phyloP scores from a whole-genome alignment of 1,140 invertebrate genomes.

The Pseudomyrmex gracilis region DNA sequence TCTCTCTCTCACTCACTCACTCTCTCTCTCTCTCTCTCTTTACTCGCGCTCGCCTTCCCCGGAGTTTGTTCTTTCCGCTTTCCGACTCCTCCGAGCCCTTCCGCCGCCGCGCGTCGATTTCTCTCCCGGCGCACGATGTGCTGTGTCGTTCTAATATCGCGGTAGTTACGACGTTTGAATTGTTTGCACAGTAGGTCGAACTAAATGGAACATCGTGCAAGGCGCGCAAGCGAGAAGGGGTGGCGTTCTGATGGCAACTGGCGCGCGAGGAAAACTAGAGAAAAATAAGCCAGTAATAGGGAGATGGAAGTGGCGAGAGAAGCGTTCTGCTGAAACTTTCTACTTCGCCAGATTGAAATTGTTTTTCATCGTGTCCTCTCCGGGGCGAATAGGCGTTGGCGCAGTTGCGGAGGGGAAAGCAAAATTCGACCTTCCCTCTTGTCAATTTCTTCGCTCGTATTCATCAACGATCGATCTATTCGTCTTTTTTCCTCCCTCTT shows the following conservation, averaged over 20 bases:
- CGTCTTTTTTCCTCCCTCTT: background rate
- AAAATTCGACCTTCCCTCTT: conserved; percentile 32
- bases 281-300: conserved; percentile 44
- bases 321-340: conserved; percentile 66
- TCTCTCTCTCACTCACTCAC: too few relatives aligned
- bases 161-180: conserved; percentile 45
- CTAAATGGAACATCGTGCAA: conserved; percentile 43
- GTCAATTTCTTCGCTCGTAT: background rate
- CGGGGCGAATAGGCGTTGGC: conserved; percentile 57
- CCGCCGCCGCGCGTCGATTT: background rate
- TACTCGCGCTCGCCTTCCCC: background rate
- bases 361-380: conserved; percentile 65
- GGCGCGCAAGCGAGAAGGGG: background rate
- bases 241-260: background rate
- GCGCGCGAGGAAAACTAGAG: conserved; percentile 18
- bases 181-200: conserved; percentile 49
- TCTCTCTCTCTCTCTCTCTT: too few relatives aligned
- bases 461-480: background rate
- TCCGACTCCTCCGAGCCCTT: conserved; percentile 4
- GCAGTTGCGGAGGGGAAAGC: conserved; percentile 35
- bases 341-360: conserved; percentile 75
- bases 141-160: conserved; percentile 33
- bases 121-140: too few relatives aligned
- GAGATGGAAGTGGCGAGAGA: conserved; percentile 37
- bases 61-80: conserved; percentile 32